These are phyloP conservation scores for Cosmorhoe ocellata DNA, from an alignment of 2,888 invertebrate species.

Conservation along the genomic window DNA sequence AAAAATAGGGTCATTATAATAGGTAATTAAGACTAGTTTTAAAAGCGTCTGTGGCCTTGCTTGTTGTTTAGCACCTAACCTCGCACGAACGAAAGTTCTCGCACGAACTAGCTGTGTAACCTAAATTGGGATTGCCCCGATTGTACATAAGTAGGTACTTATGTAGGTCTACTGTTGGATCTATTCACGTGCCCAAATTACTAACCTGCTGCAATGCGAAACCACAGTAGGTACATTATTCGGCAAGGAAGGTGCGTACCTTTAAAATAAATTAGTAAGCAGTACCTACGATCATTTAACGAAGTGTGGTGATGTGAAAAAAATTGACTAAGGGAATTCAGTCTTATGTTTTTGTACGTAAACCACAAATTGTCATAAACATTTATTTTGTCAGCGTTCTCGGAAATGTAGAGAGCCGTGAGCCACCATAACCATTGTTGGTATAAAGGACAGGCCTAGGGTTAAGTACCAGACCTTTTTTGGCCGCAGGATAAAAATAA, in stretches of 20 bases:
- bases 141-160: not conserved
- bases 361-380: too few relatives aligned
- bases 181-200: not conserved
- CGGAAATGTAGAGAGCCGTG: too few relatives aligned
- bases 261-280: too few relatives aligned
- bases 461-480: too few relatives aligned
- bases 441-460: too few relatives aligned
- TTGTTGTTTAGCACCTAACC: slow-evolving; percentile 1
- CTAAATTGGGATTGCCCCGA: not conserved
- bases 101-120: slow-evolving; percentile 12
- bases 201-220: not conserved
- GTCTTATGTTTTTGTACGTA: too few relatives aligned
- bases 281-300: too few relatives aligned
- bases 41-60: slow-evolving; percentile 7
- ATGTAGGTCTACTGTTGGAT: not conserved
- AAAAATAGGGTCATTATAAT: not conserved
- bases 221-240: not conserved
- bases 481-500: too few relatives aligned
- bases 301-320: too few relatives aligned
- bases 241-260: not conserved
- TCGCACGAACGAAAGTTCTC: slow-evolving; percentile 12
- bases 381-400: too few relatives aligned
- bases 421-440: too few relatives aligned
- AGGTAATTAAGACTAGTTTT: not conserved
- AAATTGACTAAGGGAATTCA: too few relatives aligned